Base-by-base conservation (phyloP, 2,888 invertebrate species). In the Hylaea fasciaria region DNA sequence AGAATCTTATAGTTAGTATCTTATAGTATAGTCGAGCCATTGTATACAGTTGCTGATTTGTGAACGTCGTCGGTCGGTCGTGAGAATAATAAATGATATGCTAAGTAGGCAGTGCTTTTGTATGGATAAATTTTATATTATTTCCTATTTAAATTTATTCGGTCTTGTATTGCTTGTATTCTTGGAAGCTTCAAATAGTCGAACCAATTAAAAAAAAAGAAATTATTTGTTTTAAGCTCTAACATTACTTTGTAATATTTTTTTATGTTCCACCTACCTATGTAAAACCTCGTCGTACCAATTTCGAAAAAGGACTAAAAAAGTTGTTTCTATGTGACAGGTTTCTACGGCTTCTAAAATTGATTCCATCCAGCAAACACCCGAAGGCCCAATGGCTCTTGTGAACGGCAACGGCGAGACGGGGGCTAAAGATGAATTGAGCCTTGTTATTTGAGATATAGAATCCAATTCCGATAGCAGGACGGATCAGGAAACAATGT, bases 401-500 rank as follows among this genome's bases (percentile, higher is more conserved):
- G 60, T 69, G 39, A 83, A 77, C 54, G 70, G 73, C 59, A 72
- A 66, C 46, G 69, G 65, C 49, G 79, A 79, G 65, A 70, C 57
- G 43, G 55, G 58, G 61, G 62, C 59, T 37, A 78, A 77, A 63
- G 76, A 70, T 16, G 80, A 82, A 76, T 56, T 77, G 68, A 78
- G 80, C 76, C 82, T 83, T 80, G 85, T 86, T 82, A 83, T 89
- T 76, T 90, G 88, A 90, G 88, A 84, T 46, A 76, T 47, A 85
- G 79, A 83, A 80, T 76, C 73, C 70, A 76, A 75, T 80, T 80
- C 79, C 70, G 79, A 67, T 41, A 70, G 72, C 74, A 79, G 73
- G 71, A 78, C 77, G 75, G 81, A 81, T 61, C 78, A 79, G 70
- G 78, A 82, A 77, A 78, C 78, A 67, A 95, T 95, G 95, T 89